Percentiles rank a stretch among this genome's conserved stretches.
phyloP scores from a whole-genome alignment of 2,113 vertebrate genomes.

The Oenanthe melanoleuca region DNA sequence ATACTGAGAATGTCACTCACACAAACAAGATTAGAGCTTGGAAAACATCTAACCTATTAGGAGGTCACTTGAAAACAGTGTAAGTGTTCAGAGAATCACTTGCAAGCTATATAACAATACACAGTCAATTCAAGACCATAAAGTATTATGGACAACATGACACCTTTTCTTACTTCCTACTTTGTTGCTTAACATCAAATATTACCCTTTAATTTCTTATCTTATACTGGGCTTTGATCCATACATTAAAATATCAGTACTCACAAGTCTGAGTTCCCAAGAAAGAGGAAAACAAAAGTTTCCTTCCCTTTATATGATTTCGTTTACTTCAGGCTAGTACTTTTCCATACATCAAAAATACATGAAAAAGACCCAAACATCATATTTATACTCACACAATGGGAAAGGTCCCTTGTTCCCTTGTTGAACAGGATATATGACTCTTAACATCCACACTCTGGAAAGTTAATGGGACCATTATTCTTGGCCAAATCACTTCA shows the following conservation, averaged over 20 bases:
- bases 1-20: neutral
- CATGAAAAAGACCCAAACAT: neutral
- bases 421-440: neutral
- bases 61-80: neutral
- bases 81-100: neutral
- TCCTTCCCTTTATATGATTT: neutral
- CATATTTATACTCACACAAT: neutral
- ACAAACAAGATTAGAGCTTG: neutral
- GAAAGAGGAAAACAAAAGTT: neutral
- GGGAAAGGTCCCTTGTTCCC: neutral
- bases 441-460: neutral
- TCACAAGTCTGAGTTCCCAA: neutral
- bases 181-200: neutral
- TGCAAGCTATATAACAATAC: neutral
- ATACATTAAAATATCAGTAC: neutral
- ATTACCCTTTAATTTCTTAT: neutral
- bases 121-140: neutral
- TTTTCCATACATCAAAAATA: neutral
- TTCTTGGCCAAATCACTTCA: constrained; percentile 1
- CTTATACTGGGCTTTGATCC: neutral
- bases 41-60: neutral
- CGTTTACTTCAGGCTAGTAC: neutral
- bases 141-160: neutral
- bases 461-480: neutral
- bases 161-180: neutral